Percentiles rank a stretch among this genome's conserved stretches.
Conservation (phyloP, 1,140 invertebrate genomes). For the Pseudomyrmex concolor region DNA sequence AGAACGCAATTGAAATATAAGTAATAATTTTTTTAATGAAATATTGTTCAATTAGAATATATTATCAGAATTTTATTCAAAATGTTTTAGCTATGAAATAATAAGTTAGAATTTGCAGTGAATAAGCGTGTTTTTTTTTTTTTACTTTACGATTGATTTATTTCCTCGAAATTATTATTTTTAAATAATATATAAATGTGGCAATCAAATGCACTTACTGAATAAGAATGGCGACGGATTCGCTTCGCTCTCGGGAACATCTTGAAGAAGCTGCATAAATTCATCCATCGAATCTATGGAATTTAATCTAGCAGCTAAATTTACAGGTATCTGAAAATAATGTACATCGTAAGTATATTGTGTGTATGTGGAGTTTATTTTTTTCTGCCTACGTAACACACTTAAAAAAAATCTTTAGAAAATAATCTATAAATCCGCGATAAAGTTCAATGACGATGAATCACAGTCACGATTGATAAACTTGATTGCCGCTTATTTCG, state of each 20-base stretch:
- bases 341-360: constrained; percentile 1
- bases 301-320: constrained; percentile 59
- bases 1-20: too few species aligned
- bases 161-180: constrained; percentile 46
- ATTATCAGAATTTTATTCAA: not conserved
- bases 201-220: constrained; percentile 18
- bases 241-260: constrained; percentile 8
- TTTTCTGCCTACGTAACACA: not conserved
- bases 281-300: constrained; percentile 58
- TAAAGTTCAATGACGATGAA: constrained; percentile 15
- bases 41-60: not conserved
- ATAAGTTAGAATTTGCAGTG: constrained; percentile 1
- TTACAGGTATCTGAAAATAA: constrained; percentile 64
- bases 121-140: constrained; percentile 79
- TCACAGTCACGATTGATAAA: not conserved
- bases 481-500: not conserved
- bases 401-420: not conserved
- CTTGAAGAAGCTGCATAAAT: constrained; percentile 61
- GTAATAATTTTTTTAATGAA: not conserved
- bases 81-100: not conserved
- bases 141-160: constrained; percentile 82
- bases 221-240: constrained; percentile 47
- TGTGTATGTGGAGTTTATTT: not conserved
- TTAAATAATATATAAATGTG: constrained; percentile 35
- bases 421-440: constrained; percentile 26